Evolutionary conservation across 2,888 invertebrate species (phyloP), one percentile per base, ranked within the genome.

Genomic region (Sphaerophoria taeniata): DNA sequence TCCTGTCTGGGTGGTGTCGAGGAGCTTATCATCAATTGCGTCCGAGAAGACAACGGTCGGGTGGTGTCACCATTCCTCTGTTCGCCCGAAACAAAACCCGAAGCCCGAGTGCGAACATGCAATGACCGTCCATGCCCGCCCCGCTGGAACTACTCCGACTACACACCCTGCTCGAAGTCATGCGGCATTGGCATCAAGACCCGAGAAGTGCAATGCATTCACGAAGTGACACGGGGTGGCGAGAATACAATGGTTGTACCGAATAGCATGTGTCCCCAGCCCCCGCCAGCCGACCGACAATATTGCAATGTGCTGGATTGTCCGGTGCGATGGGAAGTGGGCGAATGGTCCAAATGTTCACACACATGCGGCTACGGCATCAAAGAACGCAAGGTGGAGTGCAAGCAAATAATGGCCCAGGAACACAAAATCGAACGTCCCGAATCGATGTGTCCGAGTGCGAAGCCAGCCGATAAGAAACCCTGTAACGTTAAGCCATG

Each of bases 121-220:
- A 99, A 99, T 90, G 98, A 98, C 89, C 96, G 97, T 84, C 97
- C 98, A 0, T 99, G 99, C 90, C 98, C 98, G 2, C 98, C 98
- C 0, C 94, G 97, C 88, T 98, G 98, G 98, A 97, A 97, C 90
- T 96, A 96, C 88, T 97, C 97, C 0, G 97, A 97, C 72, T 98
- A 97, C 90, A 96, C 96, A 0, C 95, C 95, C 24, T 99, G 99
- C 92, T 97, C 97, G 24, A 97, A 97, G 91, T 96, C 97, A 3
- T 99, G 99, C 90, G 99, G 99, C 39, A 96, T 98, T 87, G 99
- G 99, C 0, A 96, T 97, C 87, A 97, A 98, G 92, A 97, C 96
- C 0, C 93, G 99, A 80, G 97, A 97, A 91, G 98, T 92, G 3
- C 91, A 91, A 83, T 92, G 92, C 84, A 92, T 92, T 75, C 92